These are phyloP conservation scores for Alosa alosa DNA, from an alignment of 2,113 vertebrate species.

Conservation along the genomic window DNA sequence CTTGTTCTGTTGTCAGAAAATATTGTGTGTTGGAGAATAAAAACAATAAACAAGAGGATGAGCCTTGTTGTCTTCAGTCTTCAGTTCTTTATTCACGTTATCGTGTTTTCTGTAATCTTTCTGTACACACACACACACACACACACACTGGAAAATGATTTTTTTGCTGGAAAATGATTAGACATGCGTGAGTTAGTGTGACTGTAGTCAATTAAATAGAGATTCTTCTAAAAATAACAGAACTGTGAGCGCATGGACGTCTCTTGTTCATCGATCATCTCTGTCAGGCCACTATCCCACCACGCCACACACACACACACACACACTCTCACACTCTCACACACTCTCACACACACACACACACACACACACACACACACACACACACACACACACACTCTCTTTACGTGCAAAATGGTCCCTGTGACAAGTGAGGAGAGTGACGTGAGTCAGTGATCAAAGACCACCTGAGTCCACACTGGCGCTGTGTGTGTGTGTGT, in stretches of 20 bases:
- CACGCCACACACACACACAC: not conserved
- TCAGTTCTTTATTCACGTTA: not conserved
- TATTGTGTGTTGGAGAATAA: not conserved
- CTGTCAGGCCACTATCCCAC: not conserved
- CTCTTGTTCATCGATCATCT: no score
- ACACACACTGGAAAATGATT: no score
- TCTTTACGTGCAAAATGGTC: no score
- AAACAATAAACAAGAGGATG: conserved; percentile 29
- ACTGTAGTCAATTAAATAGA: not conserved
- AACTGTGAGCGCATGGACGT: no score
- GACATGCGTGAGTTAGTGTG: not conserved
- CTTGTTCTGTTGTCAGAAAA: conserved; percentile 25
- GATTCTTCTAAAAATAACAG: conserved; percentile 17
- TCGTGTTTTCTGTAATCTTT: not conserved
- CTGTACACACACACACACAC: not conserved
- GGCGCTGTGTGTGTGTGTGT: no score
- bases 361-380: no score
- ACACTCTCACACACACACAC: no score
- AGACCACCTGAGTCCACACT: no score
- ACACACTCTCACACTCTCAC: no score
- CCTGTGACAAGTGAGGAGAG: no score
- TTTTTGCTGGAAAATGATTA: not conserved
- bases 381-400: no score
- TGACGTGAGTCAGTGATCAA: no score
- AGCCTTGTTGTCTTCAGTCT: not conserved